These are phyloP conservation scores for Thunnus maccoyii DNA, from an alignment of 2,113 vertebrate genomes.

Conservation along the genomic window DNA sequence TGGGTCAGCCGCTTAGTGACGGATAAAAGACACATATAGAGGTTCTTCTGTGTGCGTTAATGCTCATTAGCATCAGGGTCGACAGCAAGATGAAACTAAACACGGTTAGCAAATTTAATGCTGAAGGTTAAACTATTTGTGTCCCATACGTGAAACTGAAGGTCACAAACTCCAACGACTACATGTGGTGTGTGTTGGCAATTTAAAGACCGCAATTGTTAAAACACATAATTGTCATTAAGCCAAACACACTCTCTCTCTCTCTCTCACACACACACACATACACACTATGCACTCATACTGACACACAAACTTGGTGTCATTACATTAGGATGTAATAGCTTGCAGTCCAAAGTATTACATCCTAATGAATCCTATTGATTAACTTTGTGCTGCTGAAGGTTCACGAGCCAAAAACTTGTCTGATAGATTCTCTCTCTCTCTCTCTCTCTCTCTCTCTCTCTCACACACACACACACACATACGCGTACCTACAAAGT, in stretches of 20 bases:
- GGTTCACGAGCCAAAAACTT: constrained; percentile 22
- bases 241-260: neutral
- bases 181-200: neutral
- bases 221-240: constrained; percentile 7
- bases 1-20: constrained; percentile 55
- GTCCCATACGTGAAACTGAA: neutral
- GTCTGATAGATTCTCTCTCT: neutral
- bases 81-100: constrained; percentile 45
- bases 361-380: constrained; percentile 61
- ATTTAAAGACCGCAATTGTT: constrained; percentile 12
- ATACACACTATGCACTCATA: neutral
- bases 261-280: neutral
- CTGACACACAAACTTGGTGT: constrained; percentile 30
- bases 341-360: constrained; percentile 29
- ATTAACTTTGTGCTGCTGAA: constrained; percentile 55
- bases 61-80: constrained; percentile 49
- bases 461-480: constrained; percentile 17
- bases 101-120: constrained; percentile 53
- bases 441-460: no score
- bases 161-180: constrained; percentile 23
- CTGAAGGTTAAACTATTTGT: constrained; percentile 43
- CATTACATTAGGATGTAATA: neutral
- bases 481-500: neutral
- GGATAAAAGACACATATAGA: constrained; percentile 37
- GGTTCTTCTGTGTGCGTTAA: constrained; percentile 48